Evolutionary conservation across 2,113 vertebrate genomes (phyloP), one percentile per base, ranked within the genome.

Genomic region (Cynopterus brachyotis): DNA sequence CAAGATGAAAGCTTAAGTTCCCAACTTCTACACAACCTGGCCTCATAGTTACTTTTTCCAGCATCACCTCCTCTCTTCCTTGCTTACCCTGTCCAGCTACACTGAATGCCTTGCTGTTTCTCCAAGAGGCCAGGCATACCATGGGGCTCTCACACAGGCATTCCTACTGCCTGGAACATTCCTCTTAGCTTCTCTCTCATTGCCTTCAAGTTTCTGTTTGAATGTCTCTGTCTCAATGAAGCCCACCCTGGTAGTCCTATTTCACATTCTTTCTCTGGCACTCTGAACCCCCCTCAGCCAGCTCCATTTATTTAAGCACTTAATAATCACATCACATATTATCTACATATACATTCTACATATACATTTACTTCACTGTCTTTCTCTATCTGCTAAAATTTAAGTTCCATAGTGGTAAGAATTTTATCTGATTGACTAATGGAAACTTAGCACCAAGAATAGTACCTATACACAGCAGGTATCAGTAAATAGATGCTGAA

Each of bases 351-450:
- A 11, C 35, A 35, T 53, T 9, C 50, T 35, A 55, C 16, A 6
- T 28, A 3, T 35, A 11, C 35, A 35, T 53, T 9, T 72, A 40
- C 55, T 66, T 70, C 32, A 20, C 12, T 26, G 13, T 59, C 82
- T 78, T 28, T 47, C 47, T 75, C 50, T 57, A 24, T 59, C 79
- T 59, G 69, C 24, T 70, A 84, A 37, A 86, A 64, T 28, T 10
- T 19, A 47, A 92, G 50, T 37, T 83, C 37, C 64, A 19, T 7
- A 9, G 40, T 55, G 32, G 11, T 24, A n/a, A 40, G 55, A 45
- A 45, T 50, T 94, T 70, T 94, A 64, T 26, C 76, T 59, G 53
- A 60, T 24, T 75, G 76, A 84, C 20, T 45, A 62, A 26, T 40
- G 32, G 59, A 57, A 53, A 40, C 4, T 7, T 6, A 69, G 24